Conservation (phyloP, 1,140 invertebrate genomes). For the Leptinotarsa texana region DNA sequence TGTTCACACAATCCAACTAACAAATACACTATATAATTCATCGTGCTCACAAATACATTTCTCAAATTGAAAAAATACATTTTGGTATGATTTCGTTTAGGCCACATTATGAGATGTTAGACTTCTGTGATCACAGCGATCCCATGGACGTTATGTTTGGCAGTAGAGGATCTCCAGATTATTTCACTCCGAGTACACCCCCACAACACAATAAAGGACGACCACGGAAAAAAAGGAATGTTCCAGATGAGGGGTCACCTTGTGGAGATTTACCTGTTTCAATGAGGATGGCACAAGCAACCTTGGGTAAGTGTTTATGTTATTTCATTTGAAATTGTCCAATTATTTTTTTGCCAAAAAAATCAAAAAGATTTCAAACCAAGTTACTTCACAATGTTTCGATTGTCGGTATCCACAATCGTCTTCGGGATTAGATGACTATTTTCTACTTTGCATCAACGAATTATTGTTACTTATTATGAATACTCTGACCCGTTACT, state of each 20-base stretch:
- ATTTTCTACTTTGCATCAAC: no score
- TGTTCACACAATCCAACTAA: no score
- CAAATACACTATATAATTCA: no score
- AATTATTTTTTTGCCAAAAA: background rate
- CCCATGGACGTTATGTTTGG: constrained; percentile 55
- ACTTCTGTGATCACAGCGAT: constrained; percentile 55
- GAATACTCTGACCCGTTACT: no score
- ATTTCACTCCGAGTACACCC: constrained; percentile 62
- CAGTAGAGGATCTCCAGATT: constrained; percentile 64
- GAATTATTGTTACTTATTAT: no score
- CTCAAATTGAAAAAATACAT: no score
- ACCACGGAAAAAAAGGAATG: constrained; percentile 76
- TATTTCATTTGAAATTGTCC: background rate
- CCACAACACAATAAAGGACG: constrained; percentile 75
- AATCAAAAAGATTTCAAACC: no score
- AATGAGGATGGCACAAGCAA: constrained; percentile 71
- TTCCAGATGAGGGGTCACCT: constrained; percentile 52
- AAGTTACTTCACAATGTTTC: no score
- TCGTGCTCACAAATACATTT: no score
- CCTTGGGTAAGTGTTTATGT: constrained; percentile 63
- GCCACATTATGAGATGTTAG: constrained; percentile 69
- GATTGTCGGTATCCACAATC: no score
- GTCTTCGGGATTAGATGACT: no score
- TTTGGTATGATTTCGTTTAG: constrained; percentile 39
- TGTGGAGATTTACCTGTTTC: constrained; percentile 68